These are phyloP conservation scores for Encarsia formosa DNA, from an alignment of 2,888 invertebrate genomes.

Conservation along the genomic window DNA sequence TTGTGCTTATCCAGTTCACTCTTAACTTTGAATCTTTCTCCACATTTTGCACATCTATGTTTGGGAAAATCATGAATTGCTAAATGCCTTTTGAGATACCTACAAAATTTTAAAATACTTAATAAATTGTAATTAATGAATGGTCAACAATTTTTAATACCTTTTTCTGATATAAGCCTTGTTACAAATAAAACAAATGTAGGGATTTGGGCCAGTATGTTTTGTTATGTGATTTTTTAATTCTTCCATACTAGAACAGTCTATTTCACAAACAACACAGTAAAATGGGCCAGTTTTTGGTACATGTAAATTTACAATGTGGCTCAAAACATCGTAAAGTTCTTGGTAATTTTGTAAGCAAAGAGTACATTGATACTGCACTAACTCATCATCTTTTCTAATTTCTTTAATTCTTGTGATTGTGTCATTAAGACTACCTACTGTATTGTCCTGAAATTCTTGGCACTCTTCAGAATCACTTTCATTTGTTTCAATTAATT, in stretches of 20 bases:
- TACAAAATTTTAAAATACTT: too few relatives aligned
- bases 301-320: constrained; percentile 46
- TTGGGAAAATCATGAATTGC: constrained; percentile 45
- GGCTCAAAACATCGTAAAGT: constrained; percentile 37
- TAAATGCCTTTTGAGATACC: constrained; percentile 47
- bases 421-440: constrained; percentile 46
- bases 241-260: constrained; percentile 56
- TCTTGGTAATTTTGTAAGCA: constrained; percentile 43
- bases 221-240: constrained; percentile 57
- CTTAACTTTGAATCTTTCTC: constrained; percentile 40
- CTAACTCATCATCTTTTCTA: constrained; percentile 33
- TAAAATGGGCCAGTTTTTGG: constrained; percentile 52
- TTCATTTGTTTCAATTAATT: constrained; percentile 7
- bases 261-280: constrained; percentile 59
- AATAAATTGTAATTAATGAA: too few relatives aligned
- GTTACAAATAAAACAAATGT: constrained; percentile 49
- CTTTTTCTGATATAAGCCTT: constrained; percentile 45
- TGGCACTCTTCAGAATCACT: constrained; percentile 38
- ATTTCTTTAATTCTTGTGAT: constrained; percentile 46
- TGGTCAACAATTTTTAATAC: too few relatives aligned
- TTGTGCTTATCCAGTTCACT: constrained; percentile 42
- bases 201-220: constrained; percentile 57
- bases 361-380: constrained; percentile 45
- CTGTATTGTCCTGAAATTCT: constrained; percentile 36
- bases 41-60: constrained; percentile 46